These are phyloP conservation scores for Chlamydotis undulata DNA, from an alignment of 2,113 vertebrate genomes.

Conservation along the genomic window DNA sequence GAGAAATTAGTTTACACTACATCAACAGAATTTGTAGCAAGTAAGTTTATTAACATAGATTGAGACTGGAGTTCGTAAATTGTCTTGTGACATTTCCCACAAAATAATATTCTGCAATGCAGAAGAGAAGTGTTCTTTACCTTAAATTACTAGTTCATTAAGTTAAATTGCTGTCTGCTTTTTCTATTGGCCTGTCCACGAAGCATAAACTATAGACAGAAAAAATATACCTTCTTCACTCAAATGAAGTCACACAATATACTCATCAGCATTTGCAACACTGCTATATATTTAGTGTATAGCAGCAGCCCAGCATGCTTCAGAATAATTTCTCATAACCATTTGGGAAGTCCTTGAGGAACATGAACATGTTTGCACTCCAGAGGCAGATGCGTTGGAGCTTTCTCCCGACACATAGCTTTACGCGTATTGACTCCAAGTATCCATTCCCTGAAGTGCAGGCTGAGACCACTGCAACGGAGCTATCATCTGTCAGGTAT, in stretches of 20 bases:
- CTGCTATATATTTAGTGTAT: neutral
- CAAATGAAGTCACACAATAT: neutral
- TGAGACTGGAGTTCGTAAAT: neutral
- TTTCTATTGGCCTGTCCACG: neutral
- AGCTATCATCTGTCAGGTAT: neutral
- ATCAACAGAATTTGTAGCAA: neutral
- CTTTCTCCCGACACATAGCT: neutral
- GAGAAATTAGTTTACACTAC: neutral
- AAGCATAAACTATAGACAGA: neutral
- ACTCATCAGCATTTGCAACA: neutral
- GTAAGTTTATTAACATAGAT: conserved; percentile 11
- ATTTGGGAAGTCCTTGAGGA: neutral
- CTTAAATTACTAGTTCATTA: neutral
- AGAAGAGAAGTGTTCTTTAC: neutral
- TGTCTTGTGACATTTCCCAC: neutral
- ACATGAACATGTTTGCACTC: neutral
- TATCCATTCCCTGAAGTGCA: neutral
- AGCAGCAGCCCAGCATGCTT: neutral
- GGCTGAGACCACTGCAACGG: neutral
- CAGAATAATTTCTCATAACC: neutral
- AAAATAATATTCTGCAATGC: neutral
- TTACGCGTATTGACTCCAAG: neutral
- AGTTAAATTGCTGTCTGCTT: neutral
- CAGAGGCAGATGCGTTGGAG: neutral
- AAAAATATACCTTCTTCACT: neutral